Evolutionary conservation across 2,888 invertebrate genomes (phyloP), one percentile per base, ranked within the genome.

Genomic region (Nemotelus nigrinus): DNA sequence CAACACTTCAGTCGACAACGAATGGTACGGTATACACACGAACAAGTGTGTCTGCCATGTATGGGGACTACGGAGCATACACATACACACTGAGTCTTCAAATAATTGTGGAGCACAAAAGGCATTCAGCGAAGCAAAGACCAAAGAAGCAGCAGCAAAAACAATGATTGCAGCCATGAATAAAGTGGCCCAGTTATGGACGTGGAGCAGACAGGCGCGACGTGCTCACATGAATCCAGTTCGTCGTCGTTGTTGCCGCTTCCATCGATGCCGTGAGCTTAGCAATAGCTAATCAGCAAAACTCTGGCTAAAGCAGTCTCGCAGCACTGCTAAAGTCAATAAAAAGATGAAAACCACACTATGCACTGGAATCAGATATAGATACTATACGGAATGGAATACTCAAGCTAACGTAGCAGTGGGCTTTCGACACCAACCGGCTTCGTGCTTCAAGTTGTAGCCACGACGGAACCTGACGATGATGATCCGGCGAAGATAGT

Each of bases 131-230:
- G 68, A 43, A 53, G 6, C 7, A 10, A 68, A 68, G 50, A 68
- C 3, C 68, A 6, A 68, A 50, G 39, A 41, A 68, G 25, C 25
- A 68, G 50, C 50, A 68, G 50, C 68, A 68, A 68, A 68, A 68
- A 50, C 65, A 65, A 45, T 47, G 65, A 65, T 10, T 65, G 44
- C 64, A 64, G 44, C 64, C n/a, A 58, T 58, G 58, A 58, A 58
- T 58, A 60, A 60, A 60, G 60, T 60, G 60, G 4, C 58, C 39
- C 25, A 60, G 41, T 60, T 60, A 43, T 39, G 7, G 60, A 3
- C 41, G 25, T 57, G 25, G 41, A 10, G 60, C 41, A 41, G 25
- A 25, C 25, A 25, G 25, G 25, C 25, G 25, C 25, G 25, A 25
- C 25, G 25, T 25, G 25, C 25, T 25, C 25, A 25, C 25, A 25